Evolutionary conservation across 2,797 vertebrate species (phyloP).

Genomic region (Betta splendens): DNA sequence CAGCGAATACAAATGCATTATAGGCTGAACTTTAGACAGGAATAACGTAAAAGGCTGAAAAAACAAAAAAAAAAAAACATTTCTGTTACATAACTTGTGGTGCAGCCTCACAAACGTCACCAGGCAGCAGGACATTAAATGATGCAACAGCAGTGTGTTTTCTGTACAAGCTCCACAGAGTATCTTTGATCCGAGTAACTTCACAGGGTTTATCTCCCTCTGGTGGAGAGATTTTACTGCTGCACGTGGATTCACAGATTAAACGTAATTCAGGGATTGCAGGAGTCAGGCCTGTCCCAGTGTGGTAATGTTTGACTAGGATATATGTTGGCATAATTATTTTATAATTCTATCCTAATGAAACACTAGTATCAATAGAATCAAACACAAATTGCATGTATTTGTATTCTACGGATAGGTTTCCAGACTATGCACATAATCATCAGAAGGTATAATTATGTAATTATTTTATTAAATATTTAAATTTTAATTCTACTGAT

Average conservation of each 20-base stretch:
- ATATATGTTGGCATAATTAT: too few species aligned
- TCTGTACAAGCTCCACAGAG: constrained; percentile 7
- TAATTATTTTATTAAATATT: too few species aligned
- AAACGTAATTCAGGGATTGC: too few species aligned
- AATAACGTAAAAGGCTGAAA: background rate
- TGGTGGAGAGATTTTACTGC: constrained; percentile 38
- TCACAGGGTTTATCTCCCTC: constrained; percentile 54
- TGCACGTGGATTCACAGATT: background rate
- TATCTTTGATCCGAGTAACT: background rate
- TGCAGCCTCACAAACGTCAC: constrained; percentile 36
- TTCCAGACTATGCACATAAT: too few species aligned
- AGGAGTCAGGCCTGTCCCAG: too few species aligned
- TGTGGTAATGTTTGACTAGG: too few species aligned
- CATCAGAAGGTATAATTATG: too few species aligned
- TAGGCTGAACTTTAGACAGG: background rate
- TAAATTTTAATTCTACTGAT: too few species aligned
- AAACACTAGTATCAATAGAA: too few species aligned
- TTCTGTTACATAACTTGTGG: constrained; percentile 44
- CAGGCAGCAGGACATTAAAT: constrained; percentile 41
- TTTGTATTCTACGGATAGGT: too few species aligned
- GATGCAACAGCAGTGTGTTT: constrained; percentile 61
- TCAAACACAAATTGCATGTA: too few species aligned
- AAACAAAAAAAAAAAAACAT: background rate
- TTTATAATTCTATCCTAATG: too few species aligned
- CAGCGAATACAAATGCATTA: background rate